Evolutionary conservation across 2,113 vertebrate species (phyloP).

Genomic region (Procapra przewalskii): DNA sequence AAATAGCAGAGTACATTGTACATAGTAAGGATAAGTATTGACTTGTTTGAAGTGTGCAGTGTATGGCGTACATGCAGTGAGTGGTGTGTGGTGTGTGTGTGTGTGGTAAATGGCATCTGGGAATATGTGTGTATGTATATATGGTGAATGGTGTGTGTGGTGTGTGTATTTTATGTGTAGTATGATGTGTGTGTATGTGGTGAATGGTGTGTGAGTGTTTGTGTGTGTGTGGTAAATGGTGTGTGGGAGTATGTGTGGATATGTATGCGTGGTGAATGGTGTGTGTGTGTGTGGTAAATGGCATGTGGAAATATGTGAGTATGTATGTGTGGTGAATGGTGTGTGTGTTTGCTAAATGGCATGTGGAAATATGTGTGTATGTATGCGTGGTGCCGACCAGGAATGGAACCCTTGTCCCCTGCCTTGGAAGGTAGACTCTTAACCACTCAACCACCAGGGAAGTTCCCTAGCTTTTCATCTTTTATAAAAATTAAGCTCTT

Average conservation of each 20-base stretch:
- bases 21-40: not conserved
- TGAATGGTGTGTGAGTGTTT: too few relatives aligned
- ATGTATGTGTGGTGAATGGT: not conserved
- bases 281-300: not conserved
- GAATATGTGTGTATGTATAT: too few relatives aligned
- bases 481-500: not conserved
- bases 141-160: too few relatives aligned
- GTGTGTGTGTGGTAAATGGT: too few relatives aligned
- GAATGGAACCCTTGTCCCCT: not conserved
- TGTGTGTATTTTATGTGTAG: too few relatives aligned
- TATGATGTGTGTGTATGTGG: too few relatives aligned
- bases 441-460: not conserved
- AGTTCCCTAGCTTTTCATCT: not conserved
- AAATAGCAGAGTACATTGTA: not conserved
- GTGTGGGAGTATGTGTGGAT: not conserved
- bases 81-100: not conserved
- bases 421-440: not conserved
- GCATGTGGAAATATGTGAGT: not conserved
- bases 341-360: not conserved
- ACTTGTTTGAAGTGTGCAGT: not conserved
- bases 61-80: not conserved
- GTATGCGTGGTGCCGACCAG: accelerated
- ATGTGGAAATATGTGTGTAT: not conserved
- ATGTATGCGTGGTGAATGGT: too few relatives aligned
- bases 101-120: too few relatives aligned